A percentile compares a stretch with the other conserved stretches of the same genome.
Conservation (phyloP, 2,888 invertebrate species). For the Tholera decimalis region DNA sequence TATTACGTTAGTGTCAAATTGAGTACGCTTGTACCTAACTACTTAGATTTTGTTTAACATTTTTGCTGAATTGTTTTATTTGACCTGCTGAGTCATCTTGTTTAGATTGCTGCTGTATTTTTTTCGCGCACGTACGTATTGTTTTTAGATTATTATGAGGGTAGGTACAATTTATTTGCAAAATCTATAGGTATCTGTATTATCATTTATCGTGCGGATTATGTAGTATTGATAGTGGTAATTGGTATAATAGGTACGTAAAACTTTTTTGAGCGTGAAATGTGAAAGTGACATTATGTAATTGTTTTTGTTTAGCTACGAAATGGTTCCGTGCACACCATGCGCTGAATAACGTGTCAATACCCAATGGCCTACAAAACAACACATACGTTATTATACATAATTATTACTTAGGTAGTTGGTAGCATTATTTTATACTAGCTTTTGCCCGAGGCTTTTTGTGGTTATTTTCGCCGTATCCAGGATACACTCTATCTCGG, state of each 20-base stretch:
- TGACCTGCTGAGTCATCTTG: conserved; percentile 2
- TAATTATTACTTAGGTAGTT: no score
- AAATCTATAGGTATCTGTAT: neutral
- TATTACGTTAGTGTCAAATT: neutral
- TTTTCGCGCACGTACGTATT: neutral
- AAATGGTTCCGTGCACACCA: neutral
- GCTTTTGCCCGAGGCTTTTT: no score
- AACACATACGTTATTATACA: no score
- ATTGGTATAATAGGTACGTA: neutral
- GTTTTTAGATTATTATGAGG: conserved; percentile 9
- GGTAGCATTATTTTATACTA: no score
- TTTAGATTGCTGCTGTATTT: neutral
- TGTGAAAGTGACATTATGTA: conserved; percentile 8
- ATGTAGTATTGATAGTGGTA: conserved; percentile 29
- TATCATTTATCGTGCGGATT: conserved; percentile 19
- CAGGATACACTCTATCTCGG: no score
- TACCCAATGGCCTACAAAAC: neutral
- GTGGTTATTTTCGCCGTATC: no score
- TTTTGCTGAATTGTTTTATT: conserved; percentile 13
- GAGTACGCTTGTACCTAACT: neutral
- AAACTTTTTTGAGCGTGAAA: conserved; percentile 7
- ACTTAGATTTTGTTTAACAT: neutral
- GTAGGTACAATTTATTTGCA: conserved; percentile 1
- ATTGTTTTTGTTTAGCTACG: conserved; percentile 5
- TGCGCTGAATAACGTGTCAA: neutral